A percentile compares a stretch with the other conserved stretches of the same genome.
Conservation (phyloP, 1,140 invertebrate genomes). For the Aphelenchoides fujianensis region DNA sequence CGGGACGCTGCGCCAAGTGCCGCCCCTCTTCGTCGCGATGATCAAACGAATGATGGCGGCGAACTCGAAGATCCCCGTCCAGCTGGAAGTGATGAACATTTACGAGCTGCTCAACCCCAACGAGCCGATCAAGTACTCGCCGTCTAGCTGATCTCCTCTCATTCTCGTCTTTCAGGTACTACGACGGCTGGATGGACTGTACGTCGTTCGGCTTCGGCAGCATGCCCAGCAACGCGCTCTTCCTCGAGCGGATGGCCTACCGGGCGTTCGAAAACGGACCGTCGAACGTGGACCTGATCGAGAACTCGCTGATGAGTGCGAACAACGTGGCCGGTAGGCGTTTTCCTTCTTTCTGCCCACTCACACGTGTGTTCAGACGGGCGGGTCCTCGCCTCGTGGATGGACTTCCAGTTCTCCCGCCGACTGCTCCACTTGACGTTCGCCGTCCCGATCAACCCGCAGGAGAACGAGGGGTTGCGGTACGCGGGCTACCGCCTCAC, state of each 20-base stretch:
- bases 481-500: constrained; percentile 3
- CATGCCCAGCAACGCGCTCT: constrained; percentile 1
- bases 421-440: constrained; percentile 14
- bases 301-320: background rate
- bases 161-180: background rate
- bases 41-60: background rate
- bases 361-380: too few species aligned
- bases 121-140: background rate
- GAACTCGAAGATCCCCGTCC: background rate
- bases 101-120: background rate
- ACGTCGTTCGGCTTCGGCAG: constrained; percentile 8
- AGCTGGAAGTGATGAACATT: background rate
- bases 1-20: background rate
- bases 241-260: constrained; percentile 9
- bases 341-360: too few species aligned
- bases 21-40: background rate
- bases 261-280: background rate
- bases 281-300: background rate
- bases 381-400: constrained; percentile 2
- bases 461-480: background rate
- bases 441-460: background rate
- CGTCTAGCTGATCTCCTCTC: background rate
- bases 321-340: constrained; percentile 13
- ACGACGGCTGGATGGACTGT: constrained; percentile 17
- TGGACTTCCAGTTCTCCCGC: constrained; percentile 1